phyloP scores from a whole-genome alignment of 37 sponge, comb jelly and placozoan genomes.

The Hormiphora californensis region DNA sequence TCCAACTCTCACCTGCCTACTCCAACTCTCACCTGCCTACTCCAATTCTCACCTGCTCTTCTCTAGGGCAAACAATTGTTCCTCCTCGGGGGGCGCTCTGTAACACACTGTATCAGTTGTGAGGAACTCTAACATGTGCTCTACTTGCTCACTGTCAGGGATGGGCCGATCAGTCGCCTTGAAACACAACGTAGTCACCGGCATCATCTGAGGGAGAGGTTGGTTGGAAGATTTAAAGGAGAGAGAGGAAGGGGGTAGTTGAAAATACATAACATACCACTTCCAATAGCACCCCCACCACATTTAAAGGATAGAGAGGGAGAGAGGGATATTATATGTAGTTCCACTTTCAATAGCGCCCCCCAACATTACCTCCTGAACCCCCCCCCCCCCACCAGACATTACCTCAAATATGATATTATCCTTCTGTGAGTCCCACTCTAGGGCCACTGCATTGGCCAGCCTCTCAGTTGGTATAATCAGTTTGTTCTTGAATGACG shows the following conservation, averaged over 20 bases:
- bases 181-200: constrained; percentile 8
- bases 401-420: constrained; percentile 34
- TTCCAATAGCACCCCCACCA: no score
- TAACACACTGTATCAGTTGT: constrained; percentile 47
- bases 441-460: constrained; percentile 15
- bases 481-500: not conserved
- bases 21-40: no score
- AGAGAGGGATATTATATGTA: no score
- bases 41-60: not conserved
- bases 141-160: not conserved
- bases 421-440: constrained; percentile 11
- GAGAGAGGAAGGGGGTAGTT: no score
- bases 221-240: no score
- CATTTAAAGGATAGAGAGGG: no score
- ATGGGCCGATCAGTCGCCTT: constrained; percentile 36
- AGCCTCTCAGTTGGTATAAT: not conserved
- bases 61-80: not conserved
- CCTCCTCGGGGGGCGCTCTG: constrained; percentile 35
- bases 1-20: no score
- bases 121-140: constrained; percentile 37
- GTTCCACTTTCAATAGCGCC: no score
- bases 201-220: no score
- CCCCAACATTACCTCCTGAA: no score
- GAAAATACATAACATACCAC: no score
- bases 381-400: no score